Evolutionary conservation across 2,797 vertebrate species (phyloP).

Genomic region (Gephyroberyx darwinii): DNA sequence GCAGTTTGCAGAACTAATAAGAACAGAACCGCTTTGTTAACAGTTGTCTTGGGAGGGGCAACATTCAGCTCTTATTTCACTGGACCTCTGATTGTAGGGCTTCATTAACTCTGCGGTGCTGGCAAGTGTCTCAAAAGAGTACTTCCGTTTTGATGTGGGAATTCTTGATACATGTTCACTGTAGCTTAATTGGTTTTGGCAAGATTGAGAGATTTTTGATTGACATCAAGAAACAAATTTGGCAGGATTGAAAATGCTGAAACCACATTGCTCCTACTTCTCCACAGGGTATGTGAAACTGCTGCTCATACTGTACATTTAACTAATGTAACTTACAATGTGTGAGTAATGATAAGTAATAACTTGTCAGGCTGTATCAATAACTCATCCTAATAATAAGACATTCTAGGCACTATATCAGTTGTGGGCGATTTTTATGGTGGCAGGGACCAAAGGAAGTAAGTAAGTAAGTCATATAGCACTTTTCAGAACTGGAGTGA

Average conservation of each 20-base stretch:
- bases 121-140: slow-evolving; percentile 68
- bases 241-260: slow-evolving; percentile 52
- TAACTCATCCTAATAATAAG: background rate
- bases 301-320: slow-evolving; percentile 15
- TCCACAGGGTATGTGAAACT: slow-evolving; percentile 33
- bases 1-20: slow-evolving; percentile 72
- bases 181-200: slow-evolving; percentile 81
- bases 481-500: too few species aligned
- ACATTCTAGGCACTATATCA: background rate
- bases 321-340: slow-evolving; percentile 3
- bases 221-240: slow-evolving; percentile 75
- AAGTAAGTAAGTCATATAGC: too few species aligned
- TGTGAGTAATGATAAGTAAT: background rate
- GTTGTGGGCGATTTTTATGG: background rate
- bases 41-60: slow-evolving; percentile 68
- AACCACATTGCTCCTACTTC: slow-evolving; percentile 7
- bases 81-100: slow-evolving; percentile 67
- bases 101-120: slow-evolving; percentile 80
- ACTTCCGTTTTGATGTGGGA: slow-evolving; percentile 63
- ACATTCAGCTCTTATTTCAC: slow-evolving; percentile 67
- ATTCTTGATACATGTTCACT: slow-evolving; percentile 69
- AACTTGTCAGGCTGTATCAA: background rate
- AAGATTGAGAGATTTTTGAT: slow-evolving; percentile 74
- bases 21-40: slow-evolving; percentile 61
- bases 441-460: background rate